phyloP scores from a whole-genome alignment of 2,797 vertebrate genomes.

The Ispidina picta region DNA sequence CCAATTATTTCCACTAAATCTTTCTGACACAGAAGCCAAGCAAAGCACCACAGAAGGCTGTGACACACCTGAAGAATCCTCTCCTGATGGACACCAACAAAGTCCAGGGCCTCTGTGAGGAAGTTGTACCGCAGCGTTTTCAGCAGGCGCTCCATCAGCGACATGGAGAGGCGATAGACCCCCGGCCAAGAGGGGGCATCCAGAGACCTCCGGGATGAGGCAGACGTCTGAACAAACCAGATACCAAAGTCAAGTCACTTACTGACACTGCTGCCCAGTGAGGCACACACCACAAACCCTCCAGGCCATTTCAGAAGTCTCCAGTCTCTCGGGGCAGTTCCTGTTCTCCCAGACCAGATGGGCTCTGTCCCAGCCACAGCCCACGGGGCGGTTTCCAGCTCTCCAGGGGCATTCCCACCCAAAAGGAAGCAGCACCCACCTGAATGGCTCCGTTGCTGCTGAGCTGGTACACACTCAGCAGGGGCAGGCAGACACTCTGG shows the following conservation, averaged over 20 bases:
- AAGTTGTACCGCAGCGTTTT: constrained; percentile 96
- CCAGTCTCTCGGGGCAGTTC: not conserved
- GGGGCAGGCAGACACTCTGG: constrained; percentile 93
- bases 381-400: rapidly evolving
- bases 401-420: not conserved
- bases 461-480: constrained; percentile 92
- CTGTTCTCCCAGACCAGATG: not conserved
- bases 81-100: constrained; percentile 96
- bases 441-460: constrained; percentile 87
- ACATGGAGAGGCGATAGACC: constrained; percentile 93
- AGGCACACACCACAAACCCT: not conserved
- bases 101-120: constrained; percentile 93
- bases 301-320: not conserved
- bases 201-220: constrained; percentile 88
- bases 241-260: rapidly evolving
- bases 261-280: not conserved
- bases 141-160: constrained; percentile 96
- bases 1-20: not conserved
- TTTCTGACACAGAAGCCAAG: not conserved
- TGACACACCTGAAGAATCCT: constrained; percentile 91
- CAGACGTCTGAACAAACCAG: constrained; percentile 63
- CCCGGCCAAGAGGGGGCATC: constrained; percentile 94
- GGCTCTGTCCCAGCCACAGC: not conserved
- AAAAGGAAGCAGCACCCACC: constrained; percentile 71
- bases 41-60: rapidly evolving